Conservation (phyloP, 2,888 invertebrate species). For the Mesochorus sp. region DNA sequence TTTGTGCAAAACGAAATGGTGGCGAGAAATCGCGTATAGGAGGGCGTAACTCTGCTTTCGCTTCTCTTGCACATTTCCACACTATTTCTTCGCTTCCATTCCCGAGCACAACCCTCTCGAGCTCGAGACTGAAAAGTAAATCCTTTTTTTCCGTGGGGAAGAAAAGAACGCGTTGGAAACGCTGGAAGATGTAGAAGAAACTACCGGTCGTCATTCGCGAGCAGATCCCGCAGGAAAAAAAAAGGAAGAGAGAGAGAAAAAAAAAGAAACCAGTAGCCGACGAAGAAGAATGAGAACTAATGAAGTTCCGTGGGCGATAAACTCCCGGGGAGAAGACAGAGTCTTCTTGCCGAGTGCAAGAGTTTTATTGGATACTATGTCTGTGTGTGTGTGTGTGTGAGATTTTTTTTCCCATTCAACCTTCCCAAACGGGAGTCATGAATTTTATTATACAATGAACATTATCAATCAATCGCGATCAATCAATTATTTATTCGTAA, state of each 20-base stretch:
- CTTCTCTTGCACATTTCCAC: background rate
- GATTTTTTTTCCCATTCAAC: slow-evolving; percentile 21
- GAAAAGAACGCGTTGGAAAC: slow-evolving; percentile 15
- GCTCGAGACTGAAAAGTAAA: slow-evolving; percentile 40
- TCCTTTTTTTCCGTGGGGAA: slow-evolving; percentile 30
- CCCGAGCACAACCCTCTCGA: slow-evolving; percentile 13
- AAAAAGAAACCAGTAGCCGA: background rate
- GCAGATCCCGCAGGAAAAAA: slow-evolving; percentile 6
- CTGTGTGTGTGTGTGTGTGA: background rate
- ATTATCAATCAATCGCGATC: slow-evolving; percentile 54
- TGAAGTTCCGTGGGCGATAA: slow-evolving; percentile 37
- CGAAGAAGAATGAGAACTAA: slow-evolving; percentile 42
- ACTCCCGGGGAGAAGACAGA: slow-evolving; percentile 17
- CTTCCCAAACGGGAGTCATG: slow-evolving; percentile 1
- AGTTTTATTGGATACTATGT: slow-evolving; percentile 31
- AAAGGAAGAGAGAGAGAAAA: background rate
- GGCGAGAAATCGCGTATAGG: slow-evolving; percentile 58
- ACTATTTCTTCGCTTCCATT: slow-evolving; percentile 29
- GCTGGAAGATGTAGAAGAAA: slow-evolving; percentile 28
- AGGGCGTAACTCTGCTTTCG: slow-evolving; percentile 45
- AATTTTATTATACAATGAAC: slow-evolving; percentile 45
- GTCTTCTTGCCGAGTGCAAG: background rate
- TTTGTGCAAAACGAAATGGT: slow-evolving; percentile 62
- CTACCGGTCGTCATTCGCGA: slow-evolving; percentile 37
- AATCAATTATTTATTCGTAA: slow-evolving; percentile 43